These are phyloP conservation scores for Lonchura striata DNA, from an alignment of 2,113 vertebrate species.

Conservation along the genomic window DNA sequence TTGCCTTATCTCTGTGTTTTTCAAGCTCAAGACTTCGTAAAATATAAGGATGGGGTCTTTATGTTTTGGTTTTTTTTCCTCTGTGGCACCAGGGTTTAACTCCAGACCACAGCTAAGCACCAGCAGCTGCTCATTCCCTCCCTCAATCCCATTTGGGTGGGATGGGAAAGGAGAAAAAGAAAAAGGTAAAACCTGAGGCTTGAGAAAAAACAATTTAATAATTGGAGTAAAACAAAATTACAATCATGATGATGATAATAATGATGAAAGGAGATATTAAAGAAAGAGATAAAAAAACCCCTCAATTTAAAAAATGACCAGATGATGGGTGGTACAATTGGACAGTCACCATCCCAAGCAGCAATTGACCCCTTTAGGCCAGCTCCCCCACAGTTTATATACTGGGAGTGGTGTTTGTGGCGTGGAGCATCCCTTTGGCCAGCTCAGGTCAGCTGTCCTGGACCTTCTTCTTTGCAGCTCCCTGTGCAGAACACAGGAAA, in stretches of 20 bases:
- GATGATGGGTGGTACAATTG: not conserved
- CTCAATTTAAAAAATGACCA: not conserved
- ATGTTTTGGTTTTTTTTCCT: not conserved
- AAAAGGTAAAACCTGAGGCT: not conserved
- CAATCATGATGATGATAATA: accelerated
- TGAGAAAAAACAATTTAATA: not conserved
- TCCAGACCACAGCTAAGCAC: not conserved
- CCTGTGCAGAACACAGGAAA: not conserved
- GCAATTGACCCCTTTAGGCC: not conserved
- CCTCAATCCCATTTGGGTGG: accelerated
- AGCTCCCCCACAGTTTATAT: accelerated
- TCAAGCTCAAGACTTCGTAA: not conserved
- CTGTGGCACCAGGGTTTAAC: not conserved
- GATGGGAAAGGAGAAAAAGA: not conserved
- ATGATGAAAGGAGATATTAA: not conserved
- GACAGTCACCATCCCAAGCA: not conserved
- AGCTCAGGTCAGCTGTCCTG: not conserved
- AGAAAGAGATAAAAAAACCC: not conserved
- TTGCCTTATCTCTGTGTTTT: not conserved
- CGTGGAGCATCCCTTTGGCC: not conserved
- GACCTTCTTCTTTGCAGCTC: not conserved
- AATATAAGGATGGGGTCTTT: not conserved
- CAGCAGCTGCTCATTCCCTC: not conserved
- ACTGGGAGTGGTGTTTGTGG: not conserved
- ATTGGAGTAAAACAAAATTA: not conserved